Conservation (phyloP, 2,888 invertebrate genomes). For the Synergus gifuensis region DNA sequence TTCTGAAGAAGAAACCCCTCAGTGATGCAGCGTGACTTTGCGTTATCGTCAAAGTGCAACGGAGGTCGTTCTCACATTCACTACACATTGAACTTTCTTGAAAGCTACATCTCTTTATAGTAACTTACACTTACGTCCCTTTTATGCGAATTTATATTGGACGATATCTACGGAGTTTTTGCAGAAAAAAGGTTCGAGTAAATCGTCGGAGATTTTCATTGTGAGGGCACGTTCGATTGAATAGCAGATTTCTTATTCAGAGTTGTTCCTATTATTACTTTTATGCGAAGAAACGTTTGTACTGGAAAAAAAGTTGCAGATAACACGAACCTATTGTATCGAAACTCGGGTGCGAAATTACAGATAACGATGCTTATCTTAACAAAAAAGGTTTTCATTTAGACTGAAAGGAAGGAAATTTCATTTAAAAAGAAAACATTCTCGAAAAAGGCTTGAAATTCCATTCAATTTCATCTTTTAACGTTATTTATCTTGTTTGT, state of each 20-base stretch:
- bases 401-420: not conserved
- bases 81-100: not conserved
- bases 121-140: not conserved
- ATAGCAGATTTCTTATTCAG: not conserved
- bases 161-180: not conserved
- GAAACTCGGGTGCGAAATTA: not conserved
- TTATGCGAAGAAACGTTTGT: slow-evolving; percentile 8
- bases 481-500: not conserved
- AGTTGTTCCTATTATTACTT: slow-evolving; percentile 19
- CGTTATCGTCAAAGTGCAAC: not conserved
- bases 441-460: not conserved
- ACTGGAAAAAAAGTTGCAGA: not conserved
- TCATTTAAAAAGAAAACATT: not conserved
- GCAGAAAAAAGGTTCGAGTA: slow-evolving; percentile 1
- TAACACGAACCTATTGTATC: slow-evolving; percentile 3
- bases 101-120: slow-evolving; percentile 1
- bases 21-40: not conserved
- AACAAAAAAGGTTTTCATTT: not conserved
- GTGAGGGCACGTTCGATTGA: not conserved
- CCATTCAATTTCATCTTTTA: not conserved
- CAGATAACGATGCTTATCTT: not conserved
- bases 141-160: not conserved
- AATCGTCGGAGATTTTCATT: slow-evolving; percentile 13
- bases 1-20: not conserved
- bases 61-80: not conserved